These are phyloP conservation scores for Babyrousa celebensis DNA, from an alignment of 2,797 vertebrate genomes.

Conservation along the genomic window DNA sequence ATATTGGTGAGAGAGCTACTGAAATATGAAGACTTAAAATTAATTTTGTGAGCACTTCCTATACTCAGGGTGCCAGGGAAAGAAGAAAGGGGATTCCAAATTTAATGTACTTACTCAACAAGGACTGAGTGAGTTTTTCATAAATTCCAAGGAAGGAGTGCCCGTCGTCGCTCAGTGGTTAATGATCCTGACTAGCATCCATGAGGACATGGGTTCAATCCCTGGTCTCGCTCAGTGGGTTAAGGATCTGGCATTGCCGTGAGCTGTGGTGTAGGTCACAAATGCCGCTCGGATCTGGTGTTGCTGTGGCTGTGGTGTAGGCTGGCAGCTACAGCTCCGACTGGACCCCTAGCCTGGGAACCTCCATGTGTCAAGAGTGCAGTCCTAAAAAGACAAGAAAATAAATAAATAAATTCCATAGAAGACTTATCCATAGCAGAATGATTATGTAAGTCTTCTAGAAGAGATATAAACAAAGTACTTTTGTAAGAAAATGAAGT, in stretches of 20 bases:
- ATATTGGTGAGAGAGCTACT: background rate
- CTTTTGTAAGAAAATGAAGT: slow-evolving; percentile 17
- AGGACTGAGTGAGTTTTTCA: background rate
- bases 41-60: slow-evolving; percentile 27
- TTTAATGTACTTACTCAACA: slow-evolving; percentile 13
- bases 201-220: too few relatives aligned
- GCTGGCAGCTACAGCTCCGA: too few relatives aligned
- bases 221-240: too few relatives aligned
- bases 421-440: background rate
- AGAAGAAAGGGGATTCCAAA: background rate
- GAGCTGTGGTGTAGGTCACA: too few relatives aligned
- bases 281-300: too few relatives aligned
- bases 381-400: too few relatives aligned
- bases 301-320: too few relatives aligned
- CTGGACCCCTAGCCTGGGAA: too few relatives aligned
- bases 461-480: background rate
- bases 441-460: background rate
- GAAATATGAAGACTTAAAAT: background rate
- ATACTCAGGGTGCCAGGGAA: background rate
- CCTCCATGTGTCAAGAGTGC: too few relatives aligned
- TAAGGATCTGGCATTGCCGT: too few relatives aligned
- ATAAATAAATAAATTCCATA: background rate
- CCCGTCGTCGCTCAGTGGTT: too few relatives aligned
- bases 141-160: background rate
- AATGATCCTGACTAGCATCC: too few relatives aligned